phyloP scores from a whole-genome alignment of 2,113 vertebrate species.

The Chunga burmeisteri region DNA sequence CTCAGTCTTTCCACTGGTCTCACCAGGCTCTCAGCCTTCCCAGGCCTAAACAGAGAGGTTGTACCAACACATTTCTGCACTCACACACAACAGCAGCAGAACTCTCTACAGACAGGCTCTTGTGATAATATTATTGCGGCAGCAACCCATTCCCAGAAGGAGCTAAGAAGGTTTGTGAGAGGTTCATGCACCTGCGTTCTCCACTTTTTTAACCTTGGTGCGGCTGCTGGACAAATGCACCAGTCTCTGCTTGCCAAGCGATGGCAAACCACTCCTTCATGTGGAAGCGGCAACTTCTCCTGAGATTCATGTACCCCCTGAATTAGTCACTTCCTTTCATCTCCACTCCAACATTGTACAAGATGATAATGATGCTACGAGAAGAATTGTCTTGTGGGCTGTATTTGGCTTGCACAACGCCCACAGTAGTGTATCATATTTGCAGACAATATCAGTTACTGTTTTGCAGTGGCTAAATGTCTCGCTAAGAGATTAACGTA shows the following conservation, averaged over 20 bases:
- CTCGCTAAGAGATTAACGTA: background rate
- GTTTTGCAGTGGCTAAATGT: background rate
- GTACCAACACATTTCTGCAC: background rate
- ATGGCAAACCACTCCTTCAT: background rate
- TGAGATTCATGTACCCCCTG: background rate
- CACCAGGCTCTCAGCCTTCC: background rate
- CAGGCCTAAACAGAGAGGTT: background rate
- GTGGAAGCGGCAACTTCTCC: background rate
- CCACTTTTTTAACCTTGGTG: background rate
- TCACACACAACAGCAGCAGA: background rate
- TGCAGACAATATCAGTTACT: background rate
- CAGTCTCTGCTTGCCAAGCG: background rate
- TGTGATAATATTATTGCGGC: background rate
- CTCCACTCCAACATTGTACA: background rate
- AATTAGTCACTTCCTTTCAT: conserved; percentile 6
- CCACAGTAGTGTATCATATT: background rate
- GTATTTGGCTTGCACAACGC: background rate
- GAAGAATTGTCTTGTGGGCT: background rate
- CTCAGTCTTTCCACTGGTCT: background rate
- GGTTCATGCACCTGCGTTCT: background rate
- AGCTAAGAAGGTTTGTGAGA: background rate
- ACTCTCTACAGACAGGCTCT: background rate
- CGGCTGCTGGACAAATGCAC: background rate
- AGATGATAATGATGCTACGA: background rate
- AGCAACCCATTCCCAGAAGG: background rate